Base-by-base conservation (phyloP, 1,140 invertebrate species). In the Xylocopa sonorina region DNA sequence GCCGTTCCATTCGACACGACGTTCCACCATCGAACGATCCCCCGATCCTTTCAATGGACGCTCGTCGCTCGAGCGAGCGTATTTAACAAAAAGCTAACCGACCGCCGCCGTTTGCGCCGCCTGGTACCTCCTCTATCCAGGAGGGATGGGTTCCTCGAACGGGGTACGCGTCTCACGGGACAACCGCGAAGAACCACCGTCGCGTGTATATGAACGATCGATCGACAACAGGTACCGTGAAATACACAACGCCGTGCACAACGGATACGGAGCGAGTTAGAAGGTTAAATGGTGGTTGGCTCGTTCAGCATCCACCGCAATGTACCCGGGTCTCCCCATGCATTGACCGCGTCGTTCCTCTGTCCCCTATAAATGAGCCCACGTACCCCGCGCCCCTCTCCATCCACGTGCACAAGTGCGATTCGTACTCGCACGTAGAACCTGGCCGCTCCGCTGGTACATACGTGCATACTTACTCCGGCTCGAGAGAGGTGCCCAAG, bases 401-500 rank as follows among this genome's bases (percentile, higher is more conserved):
- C 66, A 57, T 41, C 68, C 55, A 57, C 32, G 48, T 18, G 57
- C 67, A 38, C 27, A 18, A 50, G 64, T 50, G 74, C 67, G 67
- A 62, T 48, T 29, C 43, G 82, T 74, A 83, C 81, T 51, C 68
- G 60, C 68, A 83, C 82, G 81, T 53, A 62, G 53, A 50, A 74
- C 50, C 75, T 18, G 41, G 32, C 34, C 32, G 32, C 43, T 32
- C 34, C 32, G 32, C 43, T 32, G n/a, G 51, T 68, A 68, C 63
- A 79, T 83, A 79, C 82, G 60, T 73, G 82, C 81, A 66, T 73
- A 79, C 75, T 83, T 78, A 72, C 41, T n/a, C 67, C 68, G 62
- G 80, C 67, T 67, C 68, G 66, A 69, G 79, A 63, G 79, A 81
- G 69, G 81, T 46, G 60, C 55, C 57, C 77, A 83, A 80, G 83